Evolutionary conservation across 1,140 invertebrate genomes (phyloP).

Genomic region (Matsumurasca onukii): DNA sequence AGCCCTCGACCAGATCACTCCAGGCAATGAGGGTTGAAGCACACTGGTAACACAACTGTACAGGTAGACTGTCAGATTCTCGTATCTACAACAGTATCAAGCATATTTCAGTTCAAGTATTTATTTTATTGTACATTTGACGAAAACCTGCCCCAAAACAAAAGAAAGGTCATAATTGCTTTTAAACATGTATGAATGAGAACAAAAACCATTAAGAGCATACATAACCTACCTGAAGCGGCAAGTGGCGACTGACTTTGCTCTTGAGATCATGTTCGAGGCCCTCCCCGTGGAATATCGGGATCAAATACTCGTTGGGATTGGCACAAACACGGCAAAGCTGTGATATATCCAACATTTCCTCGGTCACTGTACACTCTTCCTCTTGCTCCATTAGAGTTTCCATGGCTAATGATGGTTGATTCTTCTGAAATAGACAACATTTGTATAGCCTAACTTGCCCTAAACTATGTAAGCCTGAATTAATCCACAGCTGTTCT

Average conservation of each 20-base stretch:
- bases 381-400: slow-evolving; percentile 15
- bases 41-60: slow-evolving; percentile 63
- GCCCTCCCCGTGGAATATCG: slow-evolving; percentile 58
- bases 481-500: too few relatives aligned
- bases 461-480: too few relatives aligned
- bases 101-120: slow-evolving; percentile 19
- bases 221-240: slow-evolving; percentile 53
- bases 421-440: too few relatives aligned
- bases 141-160: neutral
- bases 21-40: slow-evolving; percentile 60
- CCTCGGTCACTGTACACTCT: neutral
- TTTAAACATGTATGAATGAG: neutral
- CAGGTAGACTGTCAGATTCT: slow-evolving; percentile 56
- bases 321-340: slow-evolving; percentile 59
- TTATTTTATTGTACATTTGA: neutral
- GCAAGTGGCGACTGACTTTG: slow-evolving; percentile 60
- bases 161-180: neutral
- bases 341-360: slow-evolving; percentile 4
- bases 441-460: too few relatives aligned
- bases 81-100: slow-evolving; percentile 50
- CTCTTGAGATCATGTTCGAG: slow-evolving; percentile 52
- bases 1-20: slow-evolving; percentile 59
- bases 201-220: neutral
- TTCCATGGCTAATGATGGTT: too few relatives aligned
- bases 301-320: slow-evolving; percentile 52